These are phyloP conservation scores for Thysanoteuthis rhombus DNA, from an alignment of 2,888 invertebrate genomes.

Conservation along the genomic window DNA sequence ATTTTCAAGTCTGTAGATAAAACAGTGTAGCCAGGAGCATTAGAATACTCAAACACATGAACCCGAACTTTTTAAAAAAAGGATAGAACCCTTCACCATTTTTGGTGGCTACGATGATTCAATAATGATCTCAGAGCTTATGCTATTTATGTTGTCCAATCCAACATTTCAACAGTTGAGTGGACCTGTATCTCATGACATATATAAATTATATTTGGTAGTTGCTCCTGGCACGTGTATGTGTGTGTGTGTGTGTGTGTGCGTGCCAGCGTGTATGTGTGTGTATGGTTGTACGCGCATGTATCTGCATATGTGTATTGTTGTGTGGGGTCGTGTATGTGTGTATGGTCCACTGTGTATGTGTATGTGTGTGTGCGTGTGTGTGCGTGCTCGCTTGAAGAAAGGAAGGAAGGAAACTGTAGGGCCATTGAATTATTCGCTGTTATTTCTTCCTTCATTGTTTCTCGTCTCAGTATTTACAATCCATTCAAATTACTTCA, in stretches of 20 bases:
- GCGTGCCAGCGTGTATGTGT: neutral
- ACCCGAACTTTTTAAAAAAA: too few relatives aligned
- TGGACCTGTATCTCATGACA: neutral
- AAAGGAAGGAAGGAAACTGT: neutral
- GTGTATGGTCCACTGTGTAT: accelerated
- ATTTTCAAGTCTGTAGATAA: too few relatives aligned
- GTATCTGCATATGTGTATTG: too few relatives aligned
- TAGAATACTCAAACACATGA: too few relatives aligned
- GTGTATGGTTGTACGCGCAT: accelerated
- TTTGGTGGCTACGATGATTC: too few relatives aligned
- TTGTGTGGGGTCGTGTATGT: too few relatives aligned
- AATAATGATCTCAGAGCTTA: neutral
- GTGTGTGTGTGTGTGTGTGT: accelerated
- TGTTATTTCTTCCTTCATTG: neutral
- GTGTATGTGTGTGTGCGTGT: neutral
- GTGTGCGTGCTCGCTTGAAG: neutral
- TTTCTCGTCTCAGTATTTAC: neutral
- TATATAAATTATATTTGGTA: too few relatives aligned
- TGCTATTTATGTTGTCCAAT: neutral
- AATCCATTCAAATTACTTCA: neutral
- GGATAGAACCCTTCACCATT: too few relatives aligned
- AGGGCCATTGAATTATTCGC: neutral
- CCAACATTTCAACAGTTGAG: neutral
- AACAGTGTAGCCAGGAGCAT: too few relatives aligned
- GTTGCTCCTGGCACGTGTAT: neutral